Evolutionary conservation across 2,888 invertebrate genomes (phyloP).

Genomic region (Stegana nigrithorax): DNA sequence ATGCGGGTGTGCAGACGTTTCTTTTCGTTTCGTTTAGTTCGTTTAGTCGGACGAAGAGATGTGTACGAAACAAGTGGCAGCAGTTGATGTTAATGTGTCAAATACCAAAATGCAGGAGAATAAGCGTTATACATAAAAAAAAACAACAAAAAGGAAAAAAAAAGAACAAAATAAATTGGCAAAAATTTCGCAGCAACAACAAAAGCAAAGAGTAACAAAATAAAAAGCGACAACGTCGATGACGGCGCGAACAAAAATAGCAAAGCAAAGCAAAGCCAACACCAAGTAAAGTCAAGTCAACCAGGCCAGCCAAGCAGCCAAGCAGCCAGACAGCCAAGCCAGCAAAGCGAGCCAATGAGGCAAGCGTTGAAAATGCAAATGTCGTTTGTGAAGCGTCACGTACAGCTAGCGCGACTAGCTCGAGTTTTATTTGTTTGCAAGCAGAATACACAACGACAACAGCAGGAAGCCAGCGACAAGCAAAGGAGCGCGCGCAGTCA

Average conservation of each 20-base stretch:
- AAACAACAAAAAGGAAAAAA: constrained; percentile 1
- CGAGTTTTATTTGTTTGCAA: not conserved
- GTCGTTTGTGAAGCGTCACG: not conserved
- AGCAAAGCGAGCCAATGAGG: not conserved
- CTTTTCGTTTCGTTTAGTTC: too few relatives aligned
- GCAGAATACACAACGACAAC: not conserved
- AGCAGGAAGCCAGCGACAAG: not conserved
- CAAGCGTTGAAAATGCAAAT: not conserved
- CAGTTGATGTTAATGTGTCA: not conserved
- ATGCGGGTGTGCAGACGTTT: too few relatives aligned
- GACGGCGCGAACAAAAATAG: not conserved
- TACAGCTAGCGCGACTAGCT: too few relatives aligned
- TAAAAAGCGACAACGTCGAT: not conserved
- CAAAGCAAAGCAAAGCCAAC: not conserved
- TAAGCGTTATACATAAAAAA: not conserved
- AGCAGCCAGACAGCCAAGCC: not conserved
- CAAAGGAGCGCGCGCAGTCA: not conserved
- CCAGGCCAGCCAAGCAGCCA: not conserved
- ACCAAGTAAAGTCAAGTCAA: not conserved
- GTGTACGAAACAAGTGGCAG: constrained; percentile 24
- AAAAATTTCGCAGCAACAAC: constrained; percentile 1
- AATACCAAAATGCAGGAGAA: not conserved
- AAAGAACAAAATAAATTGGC: constrained; percentile 4
- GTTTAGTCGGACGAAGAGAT: too few relatives aligned
- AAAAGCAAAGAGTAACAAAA: not conserved